Percentiles rank a stretch among this genome's conserved stretches.
These are phyloP conservation scores for Cosmia trapezina DNA, from an alignment of 2,888 invertebrate genomes.

Conservation along the genomic window DNA sequence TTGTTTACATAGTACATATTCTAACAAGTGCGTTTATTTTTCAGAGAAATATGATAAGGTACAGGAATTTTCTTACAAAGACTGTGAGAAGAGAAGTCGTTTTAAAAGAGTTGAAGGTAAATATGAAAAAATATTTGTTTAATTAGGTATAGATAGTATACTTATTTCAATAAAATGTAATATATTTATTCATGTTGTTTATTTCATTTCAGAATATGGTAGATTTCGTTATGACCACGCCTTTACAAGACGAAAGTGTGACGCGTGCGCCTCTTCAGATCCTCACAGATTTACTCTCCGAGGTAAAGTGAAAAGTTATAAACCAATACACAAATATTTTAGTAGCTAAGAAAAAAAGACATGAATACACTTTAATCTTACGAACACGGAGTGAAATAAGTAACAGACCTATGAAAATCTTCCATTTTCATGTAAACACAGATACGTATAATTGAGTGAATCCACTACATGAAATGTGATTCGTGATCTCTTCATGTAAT, in stretches of 20 bases:
- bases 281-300: slow-evolving; percentile 93
- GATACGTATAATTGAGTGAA: slow-evolving; percentile 22
- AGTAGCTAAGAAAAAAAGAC: slow-evolving; percentile 5
- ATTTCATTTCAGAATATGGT: slow-evolving; percentile 92
- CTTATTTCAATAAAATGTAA: slow-evolving; percentile 6
- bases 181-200: slow-evolving; percentile 19
- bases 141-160: not conserved
- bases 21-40: slow-evolving; percentile 65
- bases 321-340: slow-evolving; percentile 2
- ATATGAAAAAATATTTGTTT: slow-evolving; percentile 9
- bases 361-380: slow-evolving; percentile 27
- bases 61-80: slow-evolving; percentile 92
- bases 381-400: slow-evolving; percentile 18
- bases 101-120: slow-evolving; percentile 94
- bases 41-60: slow-evolving; percentile 94
- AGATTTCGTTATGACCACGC: slow-evolving; percentile 93
- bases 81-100: slow-evolving; percentile 93
- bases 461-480: slow-evolving; percentile 49
- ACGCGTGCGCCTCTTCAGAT: slow-evolving; percentile 93
- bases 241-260: slow-evolving; percentile 94
- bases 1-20: slow-evolving; percentile 34
- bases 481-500: slow-evolving; percentile 60
- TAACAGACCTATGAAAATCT: slow-evolving; percentile 38
- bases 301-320: slow-evolving; percentile 76
- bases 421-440: slow-evolving; percentile 36